Base-by-base conservation (phyloP, 92 coral and sea anemone species). In the Pocillopora meandrina region DNA sequence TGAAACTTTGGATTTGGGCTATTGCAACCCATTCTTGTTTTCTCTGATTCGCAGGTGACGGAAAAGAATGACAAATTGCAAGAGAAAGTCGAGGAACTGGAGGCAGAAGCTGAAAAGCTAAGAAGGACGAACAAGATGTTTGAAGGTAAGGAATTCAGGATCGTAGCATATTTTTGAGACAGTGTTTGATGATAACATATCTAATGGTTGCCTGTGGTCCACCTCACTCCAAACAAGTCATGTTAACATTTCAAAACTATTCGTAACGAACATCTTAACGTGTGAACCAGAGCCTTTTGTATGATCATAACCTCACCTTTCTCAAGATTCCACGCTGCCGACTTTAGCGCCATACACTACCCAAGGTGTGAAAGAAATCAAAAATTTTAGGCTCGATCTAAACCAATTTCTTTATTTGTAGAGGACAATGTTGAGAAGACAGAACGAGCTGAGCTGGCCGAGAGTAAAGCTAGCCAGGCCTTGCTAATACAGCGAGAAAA, bases 401-500 rank as follows among this genome's bases (percentile, higher is more conserved):
- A 61, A 61, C 5, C 65, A 9, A 13, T 57, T 12, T 10, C 60
- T 67, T 67, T 80, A 1, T 17, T 90, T 81, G 31, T 84, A 95
- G 98, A 92, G 23, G 86, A 92, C 61, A 60, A 91, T 9, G 92
- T 92, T 35, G 90, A 76, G 52, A 81, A 87, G 19, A 92, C 92
- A 64, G 93, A 90, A 10, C 86, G 89, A 42, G 14, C 90, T 20
- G 66, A 90, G 8, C 78, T 82, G 57, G 89, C 94, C 11, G 91
- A 94, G 83, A 77, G 92, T 5, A 86, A 88, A 5, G 98, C 91
- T 34, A 95, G 91, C 57, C 93, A 94, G 49, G 94, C 95, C 8
- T 72, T 86, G 47, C 72, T 92, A 0, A 88, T 84, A 56, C 88
- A 89, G 72, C 89, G 94, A n/a, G 98, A 96, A 65, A 83, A 88